Evolutionary conservation across 2,888 invertebrate genomes (phyloP), one percentile per base, ranked within the genome.

Genomic region (Drosophila conformis): DNA sequence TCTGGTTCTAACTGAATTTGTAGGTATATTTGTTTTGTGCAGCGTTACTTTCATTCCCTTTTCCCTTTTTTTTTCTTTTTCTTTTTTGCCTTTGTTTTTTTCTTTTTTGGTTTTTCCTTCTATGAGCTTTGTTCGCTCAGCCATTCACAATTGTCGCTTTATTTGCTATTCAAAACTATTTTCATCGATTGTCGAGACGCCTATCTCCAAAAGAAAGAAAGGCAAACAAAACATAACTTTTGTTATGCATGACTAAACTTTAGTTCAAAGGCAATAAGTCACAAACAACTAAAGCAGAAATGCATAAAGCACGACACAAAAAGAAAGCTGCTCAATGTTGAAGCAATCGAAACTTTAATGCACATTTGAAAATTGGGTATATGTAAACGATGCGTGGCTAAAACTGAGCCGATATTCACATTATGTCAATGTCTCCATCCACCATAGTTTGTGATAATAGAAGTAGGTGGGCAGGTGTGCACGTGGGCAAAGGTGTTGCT

Each of bases 161-260:
- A 89, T 87, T 85, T 85, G 86, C 80, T 80, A 87, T 82, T 87
- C 82, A 85, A 85, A 85, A 89, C 85, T 74, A 80, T 85, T 87
- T 85, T 69, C 58, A 87, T 82, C 87, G 89, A 87, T 79, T 79
- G 69, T 35, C 66, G 31, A 57, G 46, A 42, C 65, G 57, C n/a
- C 66, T 51, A 42, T 40, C 66, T 62, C 53, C n/a, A 40, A 40
- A 21, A 58, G 40, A 48, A 69, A 68, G 33, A 33, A 33, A 33
- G 33, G 33, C 33, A 33, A 52, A 38, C 25, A 35, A 38, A 48
- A 52, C 35, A 51, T 42, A 62, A 52, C 48, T 57, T 67, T 58
- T 65, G 62, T 65, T 58, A 63, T 70, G 67, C 68, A 60, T 72
- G 66, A 33, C 51, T 48, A 63, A 59, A 73, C 60, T 80, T 69